These are phyloP conservation scores for Glossophaga mutica DNA, from an alignment of 2,797 vertebrate species.

Conservation along the genomic window DNA sequence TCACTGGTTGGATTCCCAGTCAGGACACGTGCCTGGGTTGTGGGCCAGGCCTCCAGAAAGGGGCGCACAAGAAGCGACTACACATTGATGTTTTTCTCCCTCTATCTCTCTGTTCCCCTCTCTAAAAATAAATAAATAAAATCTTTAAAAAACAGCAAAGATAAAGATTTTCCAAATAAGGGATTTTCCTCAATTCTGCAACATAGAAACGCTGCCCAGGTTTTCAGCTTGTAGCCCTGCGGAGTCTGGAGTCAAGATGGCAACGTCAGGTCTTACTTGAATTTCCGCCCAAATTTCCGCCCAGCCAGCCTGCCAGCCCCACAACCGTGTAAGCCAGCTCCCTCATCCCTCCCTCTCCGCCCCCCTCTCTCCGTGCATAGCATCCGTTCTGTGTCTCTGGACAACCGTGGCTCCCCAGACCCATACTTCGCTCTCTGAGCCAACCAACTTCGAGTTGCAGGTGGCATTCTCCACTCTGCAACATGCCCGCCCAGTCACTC, in stretches of 20 bases:
- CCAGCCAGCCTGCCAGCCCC: neutral
- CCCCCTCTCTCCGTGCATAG: too few species aligned
- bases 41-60: too few species aligned
- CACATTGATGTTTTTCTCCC: too few species aligned
- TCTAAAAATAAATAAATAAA: too few species aligned
- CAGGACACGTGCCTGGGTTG: too few species aligned
- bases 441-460: neutral
- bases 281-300: too few species aligned
- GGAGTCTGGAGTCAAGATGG: neutral
- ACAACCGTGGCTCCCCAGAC: neutral
- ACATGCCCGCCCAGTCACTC: neutral
- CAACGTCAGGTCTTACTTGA: neutral
- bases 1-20: too few species aligned
- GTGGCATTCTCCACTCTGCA: neutral
- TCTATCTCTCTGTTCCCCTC: too few species aligned
- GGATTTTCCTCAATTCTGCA: neutral
- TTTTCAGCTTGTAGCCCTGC: neutral
- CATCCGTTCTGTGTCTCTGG: neutral
- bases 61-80: too few species aligned
- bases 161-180: neutral
- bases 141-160: too few species aligned
- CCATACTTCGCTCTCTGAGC: too few species aligned
- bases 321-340: neutral
- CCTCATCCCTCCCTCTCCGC: neutral
- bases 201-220: neutral